Evolutionary conservation across 2,113 vertebrate genomes (phyloP).

Genomic region (Epinephelus cyanopodus): DNA sequence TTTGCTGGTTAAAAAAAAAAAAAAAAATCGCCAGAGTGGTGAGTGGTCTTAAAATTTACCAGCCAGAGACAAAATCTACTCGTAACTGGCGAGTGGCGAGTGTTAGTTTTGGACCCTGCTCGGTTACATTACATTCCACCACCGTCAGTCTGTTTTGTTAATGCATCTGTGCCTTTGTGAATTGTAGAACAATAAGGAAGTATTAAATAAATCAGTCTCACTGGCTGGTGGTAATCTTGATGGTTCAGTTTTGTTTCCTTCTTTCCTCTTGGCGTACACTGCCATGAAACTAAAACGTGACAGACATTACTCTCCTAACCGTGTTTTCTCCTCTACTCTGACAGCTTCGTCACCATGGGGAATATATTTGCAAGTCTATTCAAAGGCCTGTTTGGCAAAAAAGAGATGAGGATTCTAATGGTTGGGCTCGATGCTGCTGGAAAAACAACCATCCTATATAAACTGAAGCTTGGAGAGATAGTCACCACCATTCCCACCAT

Average conservation of each 20-base stretch:
- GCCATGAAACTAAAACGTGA: slow-evolving; percentile 4
- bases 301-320: background rate
- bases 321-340: background rate
- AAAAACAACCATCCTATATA: slow-evolving; percentile 93
- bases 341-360: slow-evolving; percentile 86
- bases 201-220: background rate
- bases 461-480: slow-evolving; percentile 90
- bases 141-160: background rate
- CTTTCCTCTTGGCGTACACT: background rate
- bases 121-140: too few species aligned
- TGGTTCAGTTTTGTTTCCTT: background rate
- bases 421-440: slow-evolving; percentile 91
- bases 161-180: background rate
- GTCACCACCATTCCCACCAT: slow-evolving; percentile 91
- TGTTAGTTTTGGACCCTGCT: too few species aligned
- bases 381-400: slow-evolving; percentile 89
- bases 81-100: too few species aligned
- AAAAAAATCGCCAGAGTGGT: too few species aligned
- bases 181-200: background rate
- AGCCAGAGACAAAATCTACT: too few species aligned
- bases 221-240: background rate
- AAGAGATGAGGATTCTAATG: slow-evolving; percentile 93
- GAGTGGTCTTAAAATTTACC: too few species aligned
- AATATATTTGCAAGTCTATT: slow-evolving; percentile 87
- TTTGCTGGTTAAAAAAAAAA: too few species aligned